These are phyloP conservation scores for Drosophila nigromelanica DNA, from an alignment of 1,140 invertebrate genomes.

Conservation along the genomic window DNA sequence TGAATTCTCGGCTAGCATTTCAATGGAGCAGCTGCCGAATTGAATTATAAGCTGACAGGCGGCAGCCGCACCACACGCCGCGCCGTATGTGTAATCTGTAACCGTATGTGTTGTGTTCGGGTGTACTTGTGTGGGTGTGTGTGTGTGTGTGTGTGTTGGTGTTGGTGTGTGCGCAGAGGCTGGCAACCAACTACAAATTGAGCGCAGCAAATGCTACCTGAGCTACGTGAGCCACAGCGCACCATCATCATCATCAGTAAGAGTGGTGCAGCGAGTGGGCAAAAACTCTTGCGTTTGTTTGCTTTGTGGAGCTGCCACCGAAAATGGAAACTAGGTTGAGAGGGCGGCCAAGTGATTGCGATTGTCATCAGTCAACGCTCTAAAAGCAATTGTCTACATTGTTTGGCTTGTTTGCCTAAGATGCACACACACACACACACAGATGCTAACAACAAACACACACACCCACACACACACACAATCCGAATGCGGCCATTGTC, in stretches of 20 bases:
- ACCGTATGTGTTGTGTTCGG: slow-evolving; percentile 2
- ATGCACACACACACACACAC: slow-evolving; percentile 60
- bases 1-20: slow-evolving; percentile 21
- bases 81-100: slow-evolving; percentile 69
- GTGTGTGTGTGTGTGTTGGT: slow-evolving; percentile 16
- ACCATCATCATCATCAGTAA: slow-evolving; percentile 6
- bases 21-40: slow-evolving; percentile 57
- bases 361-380: slow-evolving; percentile 82
- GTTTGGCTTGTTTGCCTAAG: slow-evolving; percentile 79
- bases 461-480: slow-evolving; percentile 21
- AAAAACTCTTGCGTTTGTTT: slow-evolving; percentile 57
- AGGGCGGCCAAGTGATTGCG: slow-evolving; percentile 79
- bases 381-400: slow-evolving; percentile 83
- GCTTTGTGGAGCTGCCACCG: slow-evolving; percentile 49
- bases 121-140: slow-evolving; percentile 17
- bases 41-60: slow-evolving; percentile 75
- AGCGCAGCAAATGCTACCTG: slow-evolving; percentile 41
- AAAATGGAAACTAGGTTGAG: slow-evolving; percentile 76
- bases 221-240: slow-evolving; percentile 23
- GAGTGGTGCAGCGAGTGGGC: neutral
- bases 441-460: slow-evolving; percentile 29
- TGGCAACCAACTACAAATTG: slow-evolving; percentile 40
- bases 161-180: neutral
- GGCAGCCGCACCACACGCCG: slow-evolving; percentile 35
- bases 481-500: slow-evolving; percentile 56